phyloP scores from a whole-genome alignment of 92 coral and sea anemone genomes.

The Parazoanthus swiftii region DNA sequence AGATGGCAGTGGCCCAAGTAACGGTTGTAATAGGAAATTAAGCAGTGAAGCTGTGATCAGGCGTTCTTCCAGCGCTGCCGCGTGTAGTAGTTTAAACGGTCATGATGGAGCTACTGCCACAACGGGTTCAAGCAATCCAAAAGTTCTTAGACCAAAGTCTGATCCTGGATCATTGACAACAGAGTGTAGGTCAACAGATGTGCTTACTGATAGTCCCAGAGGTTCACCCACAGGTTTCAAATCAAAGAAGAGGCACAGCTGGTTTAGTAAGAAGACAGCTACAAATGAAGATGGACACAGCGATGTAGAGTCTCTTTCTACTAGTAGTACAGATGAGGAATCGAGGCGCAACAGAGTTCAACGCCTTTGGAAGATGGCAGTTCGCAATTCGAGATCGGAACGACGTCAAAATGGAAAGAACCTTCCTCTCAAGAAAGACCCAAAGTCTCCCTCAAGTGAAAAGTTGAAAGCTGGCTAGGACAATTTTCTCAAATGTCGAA shows the following conservation, averaged over 20 bases:
- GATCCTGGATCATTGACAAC: conserved; percentile 1
- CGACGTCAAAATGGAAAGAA: conserved; percentile 18
- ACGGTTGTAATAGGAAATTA: neutral
- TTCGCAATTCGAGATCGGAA: conserved; percentile 55
- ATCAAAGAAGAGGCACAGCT: conserved; percentile 64
- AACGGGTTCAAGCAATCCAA: neutral
- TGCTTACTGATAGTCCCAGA: neutral
- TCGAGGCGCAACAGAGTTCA: conserved; percentile 61
- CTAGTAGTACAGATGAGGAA: conserved; percentile 66
- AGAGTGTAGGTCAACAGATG: conserved; percentile 1
- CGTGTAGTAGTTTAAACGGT: neutral
- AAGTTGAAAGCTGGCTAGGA: conserved; percentile 59
- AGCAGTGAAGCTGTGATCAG: neutral
- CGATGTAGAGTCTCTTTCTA: conserved; percentile 53
- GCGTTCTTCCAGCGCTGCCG: conserved; percentile 20
- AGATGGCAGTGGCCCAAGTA: conserved; percentile 9
- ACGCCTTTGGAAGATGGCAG: conserved; percentile 82
- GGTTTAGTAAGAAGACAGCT: conserved; percentile 62
- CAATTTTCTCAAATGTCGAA: neutral
- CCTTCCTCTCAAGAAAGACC: conserved; percentile 12
- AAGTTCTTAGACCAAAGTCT: conserved; percentile 19
- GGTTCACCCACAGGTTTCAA: conserved; percentile 59
- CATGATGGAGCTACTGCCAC: neutral
- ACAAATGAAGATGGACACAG: conserved; percentile 51
- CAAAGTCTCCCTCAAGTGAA: conserved; percentile 41